Evolutionary conservation across 2,797 vertebrate genomes (phyloP).

Genomic region (Danio jaintianensis): DNA sequence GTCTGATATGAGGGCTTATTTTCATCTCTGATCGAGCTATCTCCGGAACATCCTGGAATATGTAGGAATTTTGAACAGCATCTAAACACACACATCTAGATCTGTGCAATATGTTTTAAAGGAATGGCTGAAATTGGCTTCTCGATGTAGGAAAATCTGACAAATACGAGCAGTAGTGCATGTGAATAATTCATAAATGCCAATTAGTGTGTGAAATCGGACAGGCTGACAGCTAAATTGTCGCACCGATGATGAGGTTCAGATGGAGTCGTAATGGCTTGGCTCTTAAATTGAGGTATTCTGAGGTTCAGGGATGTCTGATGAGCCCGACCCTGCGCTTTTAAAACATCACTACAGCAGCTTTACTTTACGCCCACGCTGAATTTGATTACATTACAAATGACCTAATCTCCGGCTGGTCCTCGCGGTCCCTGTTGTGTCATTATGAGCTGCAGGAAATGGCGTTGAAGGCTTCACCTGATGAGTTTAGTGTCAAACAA

Average conservation of each 20-base stretch:
- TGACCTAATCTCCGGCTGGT: conserved; percentile 8
- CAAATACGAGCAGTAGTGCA: neutral
- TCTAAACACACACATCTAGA: conserved; percentile 6
- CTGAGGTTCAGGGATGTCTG: conserved; percentile 35
- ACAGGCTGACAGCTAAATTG: neutral
- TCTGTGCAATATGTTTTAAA: conserved; percentile 3
- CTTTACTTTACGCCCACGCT: neutral
- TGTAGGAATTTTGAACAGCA: neutral
- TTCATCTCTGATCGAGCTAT: neutral
- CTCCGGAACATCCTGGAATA: neutral
- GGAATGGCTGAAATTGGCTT: neutral
- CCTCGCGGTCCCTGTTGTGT: neutral
- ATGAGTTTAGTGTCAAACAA: conserved; percentile 29
- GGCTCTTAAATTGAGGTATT: conserved; percentile 53
- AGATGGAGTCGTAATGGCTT: conserved; percentile 30
- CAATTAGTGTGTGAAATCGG: conserved; percentile 21
- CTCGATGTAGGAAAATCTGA: neutral
- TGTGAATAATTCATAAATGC: neutral
- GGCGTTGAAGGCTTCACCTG: conserved; percentile 37
- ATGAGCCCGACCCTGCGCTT: conserved; percentile 38
- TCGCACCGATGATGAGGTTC: conserved; percentile 1
- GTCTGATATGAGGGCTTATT: neutral
- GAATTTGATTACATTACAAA: conserved; percentile 1
- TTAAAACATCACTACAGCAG: conserved; percentile 38
- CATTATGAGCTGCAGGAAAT: conserved; percentile 40